A percentile compares a stretch with the other conserved stretches of the same genome.
Evolutionary conservation across 2,797 vertebrate species (phyloP).

Genomic region (Muscicapa striata): DNA sequence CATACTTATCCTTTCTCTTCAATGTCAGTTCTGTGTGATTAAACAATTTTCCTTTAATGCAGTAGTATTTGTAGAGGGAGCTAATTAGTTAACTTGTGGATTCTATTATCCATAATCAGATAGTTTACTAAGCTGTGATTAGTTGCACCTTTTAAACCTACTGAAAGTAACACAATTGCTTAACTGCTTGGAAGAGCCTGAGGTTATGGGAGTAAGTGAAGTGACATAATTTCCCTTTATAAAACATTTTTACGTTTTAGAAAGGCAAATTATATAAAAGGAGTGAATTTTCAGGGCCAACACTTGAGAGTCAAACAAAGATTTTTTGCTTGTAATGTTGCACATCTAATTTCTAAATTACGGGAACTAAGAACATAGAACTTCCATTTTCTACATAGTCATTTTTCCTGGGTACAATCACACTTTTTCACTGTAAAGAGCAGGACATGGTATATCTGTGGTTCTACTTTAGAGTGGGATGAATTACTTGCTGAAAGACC

Average conservation of each 20-base stretch:
- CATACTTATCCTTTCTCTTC: not conserved
- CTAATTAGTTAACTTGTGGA: not conserved
- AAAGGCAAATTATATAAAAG: not conserved
- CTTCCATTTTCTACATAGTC: not conserved
- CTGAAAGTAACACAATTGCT: not conserved
- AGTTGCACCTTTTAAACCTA: not conserved
- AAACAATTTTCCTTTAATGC: not conserved
- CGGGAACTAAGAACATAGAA: not conserved
- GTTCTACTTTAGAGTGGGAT: not conserved
- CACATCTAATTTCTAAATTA: not conserved
- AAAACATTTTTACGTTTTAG: not conserved
- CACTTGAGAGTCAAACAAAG: not conserved
- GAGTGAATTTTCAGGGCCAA: not conserved
- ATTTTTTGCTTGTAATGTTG: not conserved
- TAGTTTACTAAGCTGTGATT: slow-evolving; percentile 14
- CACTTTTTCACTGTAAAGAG: not conserved
- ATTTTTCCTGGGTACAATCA: not conserved
- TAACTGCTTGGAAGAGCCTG: not conserved
- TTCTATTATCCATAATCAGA: not conserved
- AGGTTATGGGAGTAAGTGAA: not conserved
- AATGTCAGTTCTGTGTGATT: not conserved
- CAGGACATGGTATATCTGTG: not conserved
- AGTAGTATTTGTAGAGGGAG: not conserved
- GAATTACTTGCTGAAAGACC: not conserved
- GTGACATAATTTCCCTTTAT: not conserved